Base-by-base conservation (phyloP, 2,113 vertebrate genomes). In the Orientallactaga bullata region DNA sequence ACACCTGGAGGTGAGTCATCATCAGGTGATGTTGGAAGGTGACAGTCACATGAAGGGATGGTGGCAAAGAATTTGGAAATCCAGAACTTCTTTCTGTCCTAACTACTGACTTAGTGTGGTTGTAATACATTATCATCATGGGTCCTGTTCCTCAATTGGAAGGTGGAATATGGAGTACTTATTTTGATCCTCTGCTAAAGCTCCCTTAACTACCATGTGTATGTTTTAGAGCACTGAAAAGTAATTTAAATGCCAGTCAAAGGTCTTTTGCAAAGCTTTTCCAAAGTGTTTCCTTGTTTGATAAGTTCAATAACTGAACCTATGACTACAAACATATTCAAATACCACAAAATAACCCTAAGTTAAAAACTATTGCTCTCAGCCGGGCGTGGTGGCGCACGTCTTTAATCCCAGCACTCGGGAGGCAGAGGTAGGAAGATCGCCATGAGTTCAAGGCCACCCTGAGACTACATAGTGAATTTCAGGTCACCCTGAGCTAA, bases 1-100 rank as follows among this genome's bases (percentile, higher is more conserved):
- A 98, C 99, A 39, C 96, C 98, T 74, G 99, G 99, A 99, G 99
- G 99, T 99, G 60, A 98, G 98, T 98, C 96, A 93, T 85, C 26
- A 85, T 77, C 39, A 88, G 47, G 39, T 88, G 21, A 7, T 85
- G 16, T 95, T 91, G 42, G 18, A 82, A 73, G 72, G 60, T 90
- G 51, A 82, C 17, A 85, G 7, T 60, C 37, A 66, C n/a, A 5
- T 77, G 63, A 90, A 90, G 71, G 90, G 18, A 83, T 18, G 58
- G 21, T 86, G 20, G 90, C 61, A 88, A 80, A 61, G 42, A 68
- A 63, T 83, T 82, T 93, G 61, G 93, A 94, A 85, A 73, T 12
- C 61, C 13, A 91, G 51, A 23, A 79, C 30, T 85, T 81, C 63
- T 92, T 95, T 73, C 77, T 95, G 32, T 82, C 39, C 3, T 85